Base-by-base conservation (phyloP, 1,140 invertebrate genomes). In the Papilio helenus region DNA sequence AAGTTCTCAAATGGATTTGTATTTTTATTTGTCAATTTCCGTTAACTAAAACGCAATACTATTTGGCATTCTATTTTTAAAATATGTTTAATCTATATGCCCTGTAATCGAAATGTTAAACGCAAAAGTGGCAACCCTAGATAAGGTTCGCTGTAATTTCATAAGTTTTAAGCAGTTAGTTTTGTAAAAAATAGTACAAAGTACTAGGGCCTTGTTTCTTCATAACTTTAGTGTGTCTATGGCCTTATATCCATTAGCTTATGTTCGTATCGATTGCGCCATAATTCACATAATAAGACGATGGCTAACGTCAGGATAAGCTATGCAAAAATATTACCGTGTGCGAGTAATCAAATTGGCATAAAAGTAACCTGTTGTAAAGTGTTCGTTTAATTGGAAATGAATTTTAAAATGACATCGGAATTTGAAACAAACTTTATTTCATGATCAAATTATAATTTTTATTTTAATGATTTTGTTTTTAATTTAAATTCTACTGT, bases 241-340 rank as follows among this genome's bases (percentile, higher is more conserved):
- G 26, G 8, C 61, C 61, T 68, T 68, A 68, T 20, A 3, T 51
- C 72, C 3, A 18, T 74, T 46, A 49, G 44, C 72, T 44, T 46
- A 68, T 68, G 61, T 29, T 68, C 14, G 23, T 29, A 68, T 44
- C 51, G 72, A 51, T 74, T 74, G 23, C 72, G 7, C 23, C 14
- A 49, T 74, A 74, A 74, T 12, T 74, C 12, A 46, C 10, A 9
- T 12, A 29, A 74, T 72, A 74, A 74, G 72, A 49, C 72, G 72
- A 49, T 49, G 23, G 20, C 42, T 2, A 20, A 26, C 23, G 72
- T 74, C 72, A 74, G 44, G 44, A 26, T 74, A 46, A 74, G 72
- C 72, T 74, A 42, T 26, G 72, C 72, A 44, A 74, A 72, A 74
- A 49, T 74, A 74, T 74, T 74, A 49, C 44, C 26, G 0, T 74